A percentile compares a stretch with the other conserved stretches of the same genome.
Evolutionary conservation across 2,888 invertebrate species (phyloP).

Genomic region (Acholoe squamosa): DNA sequence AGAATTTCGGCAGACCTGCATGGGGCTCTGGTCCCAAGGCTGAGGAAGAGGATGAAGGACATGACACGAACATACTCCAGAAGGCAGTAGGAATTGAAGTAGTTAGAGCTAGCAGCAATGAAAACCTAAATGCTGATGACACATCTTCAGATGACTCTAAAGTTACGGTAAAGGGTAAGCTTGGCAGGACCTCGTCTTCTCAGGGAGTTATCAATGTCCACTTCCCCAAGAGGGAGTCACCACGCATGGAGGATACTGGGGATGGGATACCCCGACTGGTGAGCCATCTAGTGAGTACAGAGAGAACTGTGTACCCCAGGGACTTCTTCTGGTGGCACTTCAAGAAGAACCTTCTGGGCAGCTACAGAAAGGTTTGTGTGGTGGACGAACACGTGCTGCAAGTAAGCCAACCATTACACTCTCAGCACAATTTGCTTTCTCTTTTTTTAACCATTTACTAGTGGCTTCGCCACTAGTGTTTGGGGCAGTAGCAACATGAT

Average conservation of each 20-base stretch:
- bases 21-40: too few species aligned
- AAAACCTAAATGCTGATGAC: too few species aligned
- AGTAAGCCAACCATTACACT: not conserved
- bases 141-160: too few species aligned
- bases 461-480: too few species aligned
- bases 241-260: not conserved
- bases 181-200: not conserved
- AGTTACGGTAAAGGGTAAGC: not conserved
- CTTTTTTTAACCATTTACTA: too few species aligned
- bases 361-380: not conserved
- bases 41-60: too few species aligned
- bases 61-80: too few species aligned
- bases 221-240: not conserved
- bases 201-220: not conserved
- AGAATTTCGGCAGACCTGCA: too few species aligned
- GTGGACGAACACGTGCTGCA: conserved; percentile 26
- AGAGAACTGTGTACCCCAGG: not conserved
- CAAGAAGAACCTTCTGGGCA: not conserved
- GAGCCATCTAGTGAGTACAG: conserved; percentile 5
- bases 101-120: too few species aligned
- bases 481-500: too few species aligned
- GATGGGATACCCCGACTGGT: not conserved
- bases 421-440: too few species aligned
- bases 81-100: too few species aligned
- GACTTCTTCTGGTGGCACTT: conserved; percentile 44